phyloP scores from a whole-genome alignment of 2,113 vertebrate genomes.

The Strigops habroptila region DNA sequence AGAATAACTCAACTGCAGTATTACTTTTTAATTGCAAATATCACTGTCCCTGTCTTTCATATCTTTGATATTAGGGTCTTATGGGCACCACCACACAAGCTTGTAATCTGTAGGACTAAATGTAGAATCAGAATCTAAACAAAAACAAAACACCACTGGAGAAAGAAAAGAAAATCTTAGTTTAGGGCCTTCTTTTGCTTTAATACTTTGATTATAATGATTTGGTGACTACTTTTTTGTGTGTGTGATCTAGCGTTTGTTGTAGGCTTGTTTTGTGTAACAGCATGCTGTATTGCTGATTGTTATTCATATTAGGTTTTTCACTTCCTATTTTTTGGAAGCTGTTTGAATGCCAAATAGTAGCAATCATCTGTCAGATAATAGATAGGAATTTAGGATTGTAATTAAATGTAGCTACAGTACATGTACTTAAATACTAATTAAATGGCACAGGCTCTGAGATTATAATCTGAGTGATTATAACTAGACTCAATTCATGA shows the following conservation, averaged over 20 bases:
- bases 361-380: slow-evolving; percentile 11
- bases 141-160: neutral
- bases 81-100: neutral
- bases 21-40: slow-evolving; percentile 2
- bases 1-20: neutral
- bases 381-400: neutral
- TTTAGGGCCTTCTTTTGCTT: neutral
- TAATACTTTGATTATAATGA: neutral
- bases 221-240: neutral
- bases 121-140: neutral
- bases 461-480: neutral
- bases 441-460: neutral
- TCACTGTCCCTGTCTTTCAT: neutral
- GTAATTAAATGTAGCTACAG: neutral
- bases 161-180: neutral
- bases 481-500: neutral
- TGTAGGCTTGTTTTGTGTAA: neutral
- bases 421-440: slow-evolving; percentile 3
- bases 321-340: neutral
- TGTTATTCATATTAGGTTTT: slow-evolving; percentile 50
- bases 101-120: neutral
- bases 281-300: slow-evolving; percentile 2
- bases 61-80: neutral
- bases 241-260: neutral
- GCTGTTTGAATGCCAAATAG: slow-evolving; percentile 5